Percentiles rank a stretch among this genome's conserved stretches.
Evolutionary conservation across 2,113 vertebrate species (phyloP).

Genomic region (Cathartes aura): DNA sequence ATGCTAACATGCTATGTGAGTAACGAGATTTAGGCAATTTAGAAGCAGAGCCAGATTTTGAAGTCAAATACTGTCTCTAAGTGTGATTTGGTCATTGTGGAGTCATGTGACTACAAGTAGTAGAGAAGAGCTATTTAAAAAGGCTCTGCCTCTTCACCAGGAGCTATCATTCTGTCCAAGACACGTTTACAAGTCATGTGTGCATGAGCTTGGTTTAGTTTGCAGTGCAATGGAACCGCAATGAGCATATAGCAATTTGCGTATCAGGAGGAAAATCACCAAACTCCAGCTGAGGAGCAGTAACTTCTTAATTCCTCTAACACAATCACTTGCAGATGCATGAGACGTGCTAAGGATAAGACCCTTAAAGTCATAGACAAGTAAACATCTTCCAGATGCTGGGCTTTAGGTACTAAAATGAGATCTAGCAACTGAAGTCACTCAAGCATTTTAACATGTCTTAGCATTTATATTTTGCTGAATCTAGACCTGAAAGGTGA

Average conservation of each 20-base stretch:
- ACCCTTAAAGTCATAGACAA: background rate
- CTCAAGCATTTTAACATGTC: background rate
- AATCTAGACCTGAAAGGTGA: background rate
- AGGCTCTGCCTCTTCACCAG: background rate
- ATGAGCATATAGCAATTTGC: accelerated
- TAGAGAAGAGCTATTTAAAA: background rate
- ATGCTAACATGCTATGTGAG: background rate
- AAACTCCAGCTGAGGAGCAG: background rate
- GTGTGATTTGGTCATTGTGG: background rate
- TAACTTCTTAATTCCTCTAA: background rate
- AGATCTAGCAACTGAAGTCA: background rate
- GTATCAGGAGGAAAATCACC: background rate
- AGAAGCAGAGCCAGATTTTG: background rate
- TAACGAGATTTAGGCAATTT: background rate
- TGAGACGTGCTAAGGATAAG: background rate
- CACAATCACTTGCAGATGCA: background rate
- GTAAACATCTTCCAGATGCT: background rate
- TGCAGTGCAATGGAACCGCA: background rate
- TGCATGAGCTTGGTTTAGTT: background rate
- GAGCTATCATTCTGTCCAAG: background rate
- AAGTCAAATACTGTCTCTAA: background rate
- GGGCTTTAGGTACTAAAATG: background rate
- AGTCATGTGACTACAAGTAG: background rate
- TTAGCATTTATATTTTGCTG: background rate
- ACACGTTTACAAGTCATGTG: accelerated